These are phyloP conservation scores for Oncorhynchus mykiss DNA, from an alignment of 2,113 vertebrate species.

Conservation along the genomic window DNA sequence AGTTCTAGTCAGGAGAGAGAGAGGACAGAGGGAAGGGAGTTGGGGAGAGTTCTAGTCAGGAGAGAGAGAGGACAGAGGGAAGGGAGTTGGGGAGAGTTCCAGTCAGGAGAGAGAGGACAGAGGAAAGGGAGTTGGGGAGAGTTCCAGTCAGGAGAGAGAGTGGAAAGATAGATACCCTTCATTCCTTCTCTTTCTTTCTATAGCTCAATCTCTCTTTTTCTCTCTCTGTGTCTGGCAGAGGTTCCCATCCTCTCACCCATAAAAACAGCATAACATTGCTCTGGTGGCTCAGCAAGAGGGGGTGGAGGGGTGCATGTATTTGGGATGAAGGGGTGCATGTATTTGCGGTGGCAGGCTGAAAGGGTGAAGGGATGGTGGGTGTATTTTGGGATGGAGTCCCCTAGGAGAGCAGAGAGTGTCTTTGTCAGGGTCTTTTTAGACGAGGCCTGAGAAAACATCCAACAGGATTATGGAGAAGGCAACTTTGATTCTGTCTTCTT, in stretches of 20 bases:
- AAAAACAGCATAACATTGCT: constrained; percentile 84
- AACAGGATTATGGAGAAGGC: constrained; percentile 75
- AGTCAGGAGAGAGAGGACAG: too few relatives aligned
- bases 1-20: neutral
- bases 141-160: neutral
- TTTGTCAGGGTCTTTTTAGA: constrained; percentile 67
- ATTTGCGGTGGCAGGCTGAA: too few relatives aligned
- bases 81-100: neutral
- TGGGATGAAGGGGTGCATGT: neutral
- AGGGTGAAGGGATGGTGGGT: neutral
- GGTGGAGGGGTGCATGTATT: neutral
- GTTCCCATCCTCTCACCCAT: constrained; percentile 78
- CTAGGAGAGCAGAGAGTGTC: constrained; percentile 44
- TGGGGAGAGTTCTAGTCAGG: neutral
- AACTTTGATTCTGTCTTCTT: constrained; percentile 54
- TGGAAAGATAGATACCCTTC: neutral
- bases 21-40: too few relatives aligned
- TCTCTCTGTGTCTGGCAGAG: neutral
- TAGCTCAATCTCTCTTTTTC: constrained; percentile 11
- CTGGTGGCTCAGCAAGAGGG: constrained; percentile 64
- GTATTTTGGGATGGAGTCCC: constrained; percentile 54
- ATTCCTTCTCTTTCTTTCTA: constrained; percentile 9
- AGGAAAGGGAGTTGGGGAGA: neutral
- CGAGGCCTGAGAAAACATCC: constrained; percentile 70
- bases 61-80: too few relatives aligned